Base-by-base conservation (phyloP, 2,888 invertebrate species). In the Pandemis cinnamomeana region DNA sequence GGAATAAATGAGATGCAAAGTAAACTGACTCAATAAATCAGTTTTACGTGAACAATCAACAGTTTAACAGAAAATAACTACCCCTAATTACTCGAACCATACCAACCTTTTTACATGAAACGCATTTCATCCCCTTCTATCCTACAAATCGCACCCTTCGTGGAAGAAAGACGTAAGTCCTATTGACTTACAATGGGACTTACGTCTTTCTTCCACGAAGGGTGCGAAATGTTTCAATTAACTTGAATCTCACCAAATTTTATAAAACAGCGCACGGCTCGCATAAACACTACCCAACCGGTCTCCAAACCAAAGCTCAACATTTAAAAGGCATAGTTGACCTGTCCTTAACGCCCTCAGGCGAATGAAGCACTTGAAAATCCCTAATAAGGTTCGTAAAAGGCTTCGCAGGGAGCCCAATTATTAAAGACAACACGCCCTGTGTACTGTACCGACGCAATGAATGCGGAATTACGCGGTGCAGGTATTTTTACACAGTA, bases 351-450 rank as follows among this genome's bases (percentile, higher is more conserved):
- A 41, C 44, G 67, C 71, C 75, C 70, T 69, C 75, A 77, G 78
- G 76, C 78, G 77, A 75, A 79, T 74, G 83, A 83, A 84, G 83
- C 84, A 82, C 84, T 85, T 82, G 80, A 83, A 87, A 84, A 81
- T 82, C 81, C 79, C 82, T 87, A 87, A 88, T 86, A 87, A 88
- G 86, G 82, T 78, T 81, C 80, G 78, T 78, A 80, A 81, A 83
- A 81, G 82, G 85, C 81, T 84, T 81, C 82, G 70, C 72, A 75
- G 74, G 80, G 75, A 67, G 80, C 80, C 82, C 86, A 86, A 87
- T 89, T 88, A 88, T 87, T 80, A 87, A 88, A 85, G 87, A 87
- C 85, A 86, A 84, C 86, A 83, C 68, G 48, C 67, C 67, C 61
- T 72, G 71, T 68, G 64, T 67, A 68, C 53, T 70, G 64, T 62